A percentile compares a stretch with the other conserved stretches of the same genome.
Evolutionary conservation across 2,888 invertebrate genomes (phyloP).

Genomic region (Rhorus exstirpatorius): DNA sequence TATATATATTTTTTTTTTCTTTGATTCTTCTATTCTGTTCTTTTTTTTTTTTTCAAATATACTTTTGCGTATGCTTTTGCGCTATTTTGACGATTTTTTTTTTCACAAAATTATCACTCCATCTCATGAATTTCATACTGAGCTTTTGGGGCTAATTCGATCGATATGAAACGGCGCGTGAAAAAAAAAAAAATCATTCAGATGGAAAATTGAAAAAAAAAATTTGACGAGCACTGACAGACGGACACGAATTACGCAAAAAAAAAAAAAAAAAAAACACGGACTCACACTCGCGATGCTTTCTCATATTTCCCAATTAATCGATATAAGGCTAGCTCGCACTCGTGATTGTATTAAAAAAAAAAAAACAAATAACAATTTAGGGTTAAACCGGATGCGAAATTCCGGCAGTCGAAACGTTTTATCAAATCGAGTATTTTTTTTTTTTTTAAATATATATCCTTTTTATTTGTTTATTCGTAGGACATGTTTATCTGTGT

Average conservation of each 20-base stretch:
- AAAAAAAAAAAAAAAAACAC: too few species aligned
- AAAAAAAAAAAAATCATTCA: slow-evolving; percentile 30
- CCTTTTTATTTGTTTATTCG: slow-evolving; percentile 22
- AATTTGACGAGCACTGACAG: slow-evolving; percentile 49
- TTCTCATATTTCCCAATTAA: slow-evolving; percentile 20
- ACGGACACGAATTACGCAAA: slow-evolving; percentile 44
- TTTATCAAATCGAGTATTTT: slow-evolving; percentile 27
- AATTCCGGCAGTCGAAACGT: slow-evolving; percentile 8
- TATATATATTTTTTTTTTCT: slow-evolving; percentile 54
- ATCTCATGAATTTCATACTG: slow-evolving; percentile 62
- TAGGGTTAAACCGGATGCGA: slow-evolving; percentile 31
- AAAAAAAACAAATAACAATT: background rate
- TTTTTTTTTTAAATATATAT: slow-evolving; percentile 21
- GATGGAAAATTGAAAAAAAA: background rate
- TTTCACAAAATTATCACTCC: slow-evolving; percentile 40
- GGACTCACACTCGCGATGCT: slow-evolving; percentile 23
- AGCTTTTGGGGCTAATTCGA: slow-evolving; percentile 54
- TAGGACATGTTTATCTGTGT: slow-evolving; percentile 31
- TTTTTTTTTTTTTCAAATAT: slow-evolving; percentile 37
- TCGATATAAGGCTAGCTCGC: slow-evolving; percentile 25
- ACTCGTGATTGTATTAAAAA: slow-evolving; percentile 7
- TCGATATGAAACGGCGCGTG: slow-evolving; percentile 34
- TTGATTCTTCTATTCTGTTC: slow-evolving; percentile 52
- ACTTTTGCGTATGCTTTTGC: slow-evolving; percentile 65
- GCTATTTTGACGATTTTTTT: slow-evolving; percentile 59